These are phyloP conservation scores for Nebria ingens DNA, from an alignment of 1,140 invertebrate genomes.

Conservation along the genomic window DNA sequence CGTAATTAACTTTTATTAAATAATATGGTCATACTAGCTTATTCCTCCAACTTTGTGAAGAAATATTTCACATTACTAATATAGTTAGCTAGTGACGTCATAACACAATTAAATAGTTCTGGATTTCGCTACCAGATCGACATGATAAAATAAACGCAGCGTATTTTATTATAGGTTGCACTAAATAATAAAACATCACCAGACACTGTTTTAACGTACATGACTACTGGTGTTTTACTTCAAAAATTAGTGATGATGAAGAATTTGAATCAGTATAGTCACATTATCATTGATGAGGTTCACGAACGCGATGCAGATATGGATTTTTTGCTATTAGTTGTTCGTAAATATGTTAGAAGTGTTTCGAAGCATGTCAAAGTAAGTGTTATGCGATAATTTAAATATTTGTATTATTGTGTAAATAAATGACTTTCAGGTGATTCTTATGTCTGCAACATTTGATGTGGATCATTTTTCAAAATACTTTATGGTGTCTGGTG, in stretches of 20 bases:
- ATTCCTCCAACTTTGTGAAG: no score
- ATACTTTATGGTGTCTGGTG: conserved; percentile 54
- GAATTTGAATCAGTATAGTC: conserved; percentile 64
- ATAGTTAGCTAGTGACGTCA: no score
- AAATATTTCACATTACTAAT: no score
- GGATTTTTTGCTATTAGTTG: conserved; percentile 78
- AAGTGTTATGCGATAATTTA: conserved; percentile 11
- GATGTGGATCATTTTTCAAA: conserved; percentile 57
- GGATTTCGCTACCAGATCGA: no score
- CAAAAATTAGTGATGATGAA: conserved; percentile 58
- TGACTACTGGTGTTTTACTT: conserved; percentile 71
- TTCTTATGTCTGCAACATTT: conserved; percentile 84
- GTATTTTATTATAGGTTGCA: conserved; percentile 34
- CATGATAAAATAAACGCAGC: neutral
- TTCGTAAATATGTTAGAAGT: conserved; percentile 67
- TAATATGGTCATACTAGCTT: no score
- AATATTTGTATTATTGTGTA: neutral
- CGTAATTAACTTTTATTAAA: no score
- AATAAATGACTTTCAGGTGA: conserved; percentile 42
- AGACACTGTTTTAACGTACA: conserved; percentile 77
- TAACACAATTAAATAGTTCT: no score
- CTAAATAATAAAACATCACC: conserved; percentile 41
- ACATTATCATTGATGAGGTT: conserved; percentile 90
- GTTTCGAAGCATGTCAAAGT: conserved; percentile 59
- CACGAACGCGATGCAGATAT: conserved; percentile 93